Conservation (phyloP, 2,888 invertebrate species). For the Ferrisia virgata region DNA sequence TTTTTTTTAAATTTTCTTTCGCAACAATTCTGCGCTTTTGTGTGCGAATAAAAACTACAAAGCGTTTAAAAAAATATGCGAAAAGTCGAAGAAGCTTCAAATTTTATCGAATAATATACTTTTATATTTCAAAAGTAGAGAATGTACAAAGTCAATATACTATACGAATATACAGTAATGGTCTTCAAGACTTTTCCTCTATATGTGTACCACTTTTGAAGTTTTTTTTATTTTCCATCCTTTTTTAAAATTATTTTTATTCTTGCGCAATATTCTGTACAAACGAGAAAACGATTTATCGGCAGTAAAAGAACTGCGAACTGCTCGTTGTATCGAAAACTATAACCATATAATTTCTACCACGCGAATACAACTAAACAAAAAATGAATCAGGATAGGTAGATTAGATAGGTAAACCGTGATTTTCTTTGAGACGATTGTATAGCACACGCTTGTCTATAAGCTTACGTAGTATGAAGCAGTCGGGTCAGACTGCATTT, state of each 20-base stretch:
- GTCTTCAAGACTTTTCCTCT: neutral
- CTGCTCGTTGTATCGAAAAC: neutral
- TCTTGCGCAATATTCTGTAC: neutral
- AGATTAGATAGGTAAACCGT: neutral
- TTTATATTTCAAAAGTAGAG: conserved; percentile 1
- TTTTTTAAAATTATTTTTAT: neutral
- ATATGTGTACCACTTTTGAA: neutral
- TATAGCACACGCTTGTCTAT: neutral
- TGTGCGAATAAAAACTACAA: neutral
- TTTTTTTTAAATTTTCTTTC: neutral
- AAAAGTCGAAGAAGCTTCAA: conserved; percentile 6
- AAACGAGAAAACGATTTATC: neutral
- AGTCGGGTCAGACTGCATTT: too few species aligned
- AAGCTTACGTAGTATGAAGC: too few species aligned
- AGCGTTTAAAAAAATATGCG: neutral
- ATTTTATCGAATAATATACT: conserved; percentile 9
- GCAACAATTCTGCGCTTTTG: neutral
- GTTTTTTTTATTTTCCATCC: neutral
- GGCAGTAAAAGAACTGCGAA: neutral
- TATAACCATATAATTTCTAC: neutral
- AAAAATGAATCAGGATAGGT: neutral
- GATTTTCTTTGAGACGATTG: neutral
- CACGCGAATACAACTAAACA: neutral
- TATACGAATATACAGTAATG: neutral
- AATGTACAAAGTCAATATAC: neutral